Conservation (phyloP, 2,888 invertebrate species). For the Thyatira batis region DNA sequence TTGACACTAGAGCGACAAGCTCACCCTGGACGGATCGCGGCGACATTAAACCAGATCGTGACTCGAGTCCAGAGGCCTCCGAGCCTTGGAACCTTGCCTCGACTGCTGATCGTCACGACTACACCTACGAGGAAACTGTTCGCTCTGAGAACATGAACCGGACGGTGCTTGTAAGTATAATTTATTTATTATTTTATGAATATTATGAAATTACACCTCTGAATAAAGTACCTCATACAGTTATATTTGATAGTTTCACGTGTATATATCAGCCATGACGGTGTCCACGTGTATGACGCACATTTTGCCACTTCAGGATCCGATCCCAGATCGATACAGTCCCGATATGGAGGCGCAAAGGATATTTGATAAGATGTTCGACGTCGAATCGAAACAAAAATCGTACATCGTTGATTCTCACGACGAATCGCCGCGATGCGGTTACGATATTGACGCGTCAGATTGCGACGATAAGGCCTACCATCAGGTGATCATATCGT, state of each 20-base stretch:
- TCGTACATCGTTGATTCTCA: conserved; percentile 69
- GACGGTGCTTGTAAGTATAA: conserved; percentile 71
- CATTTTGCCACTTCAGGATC: conserved; percentile 78
- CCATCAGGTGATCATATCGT: conserved; percentile 76
- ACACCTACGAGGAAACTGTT: conserved; percentile 71
- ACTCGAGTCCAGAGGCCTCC: conserved; percentile 67
- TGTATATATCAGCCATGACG: conserved; percentile 20
- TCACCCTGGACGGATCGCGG: conserved; percentile 70
- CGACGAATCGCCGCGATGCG: conserved; percentile 75
- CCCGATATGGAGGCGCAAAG: conserved; percentile 81
- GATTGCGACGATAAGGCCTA: conserved; percentile 78
- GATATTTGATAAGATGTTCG: conserved; percentile 83
- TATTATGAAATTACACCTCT: conserved; percentile 7
- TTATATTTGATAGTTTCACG: conserved; percentile 12
- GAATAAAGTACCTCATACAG: neutral
- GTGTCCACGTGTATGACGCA: conserved; percentile 50
- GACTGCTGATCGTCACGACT: conserved; percentile 61
- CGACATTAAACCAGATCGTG: conserved; percentile 59
- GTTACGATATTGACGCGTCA: conserved; percentile 78
- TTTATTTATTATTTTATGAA: conserved; percentile 4
- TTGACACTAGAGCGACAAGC: conserved; percentile 61
- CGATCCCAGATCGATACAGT: conserved; percentile 81
- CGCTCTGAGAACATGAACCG: conserved; percentile 68
- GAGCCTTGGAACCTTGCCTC: conserved; percentile 70
- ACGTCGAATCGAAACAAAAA: conserved; percentile 78